Evolutionary conservation across 2,113 vertebrate genomes (phyloP).

Genomic region (Urocolius indicus): DNA sequence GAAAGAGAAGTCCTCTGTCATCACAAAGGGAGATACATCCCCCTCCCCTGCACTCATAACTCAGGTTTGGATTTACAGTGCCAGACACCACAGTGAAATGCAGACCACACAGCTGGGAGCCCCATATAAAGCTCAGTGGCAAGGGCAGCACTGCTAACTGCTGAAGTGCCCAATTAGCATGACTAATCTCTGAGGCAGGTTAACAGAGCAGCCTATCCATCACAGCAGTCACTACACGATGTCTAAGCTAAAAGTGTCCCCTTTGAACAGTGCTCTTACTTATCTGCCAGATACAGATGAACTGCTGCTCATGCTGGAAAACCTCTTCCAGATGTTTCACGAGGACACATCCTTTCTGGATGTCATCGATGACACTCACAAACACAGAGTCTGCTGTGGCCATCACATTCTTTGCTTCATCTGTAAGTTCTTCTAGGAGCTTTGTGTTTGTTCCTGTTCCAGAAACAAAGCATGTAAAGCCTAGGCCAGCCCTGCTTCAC

Average conservation of each 20-base stretch:
- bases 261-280: conserved; percentile 70
- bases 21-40: neutral
- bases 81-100: neutral
- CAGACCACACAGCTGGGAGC: neutral
- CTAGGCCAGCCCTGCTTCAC: neutral
- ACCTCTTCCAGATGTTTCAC: conserved; percentile 79
- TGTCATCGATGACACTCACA: neutral
- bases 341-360: conserved; percentile 70
- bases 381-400: conserved; percentile 75
- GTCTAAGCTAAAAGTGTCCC: neutral
- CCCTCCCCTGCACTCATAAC: neutral
- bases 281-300: conserved; percentile 78
- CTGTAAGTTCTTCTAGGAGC: conserved; percentile 73
- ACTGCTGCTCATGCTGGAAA: conserved; percentile 42
- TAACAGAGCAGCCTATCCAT: neutral
- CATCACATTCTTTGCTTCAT: conserved; percentile 76
- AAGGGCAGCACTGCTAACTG: neutral
- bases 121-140: neutral
- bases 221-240: neutral
- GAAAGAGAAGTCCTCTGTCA: neutral
- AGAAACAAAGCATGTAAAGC: neutral
- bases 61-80: neutral
- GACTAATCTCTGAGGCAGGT: neutral
- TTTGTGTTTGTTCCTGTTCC: conserved; percentile 73
- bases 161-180: neutral